phyloP scores from a whole-genome alignment of 2,113 vertebrate genomes.

The Cynoglossus semilaevis region DNA sequence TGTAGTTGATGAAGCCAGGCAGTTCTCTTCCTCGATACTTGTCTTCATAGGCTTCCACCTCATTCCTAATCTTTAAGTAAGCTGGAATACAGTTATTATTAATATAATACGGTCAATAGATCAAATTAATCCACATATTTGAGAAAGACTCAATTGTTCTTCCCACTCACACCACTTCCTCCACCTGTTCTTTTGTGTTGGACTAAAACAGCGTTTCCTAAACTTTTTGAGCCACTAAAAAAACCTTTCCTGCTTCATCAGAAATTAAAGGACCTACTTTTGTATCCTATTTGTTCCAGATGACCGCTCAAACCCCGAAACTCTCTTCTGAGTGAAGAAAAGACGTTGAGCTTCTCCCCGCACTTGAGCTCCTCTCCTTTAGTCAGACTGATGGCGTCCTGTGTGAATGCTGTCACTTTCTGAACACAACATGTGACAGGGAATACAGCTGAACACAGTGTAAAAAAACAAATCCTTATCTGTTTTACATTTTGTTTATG shows the following conservation, averaged over 20 bases:
- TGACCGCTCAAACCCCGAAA: constrained; percentile 66
- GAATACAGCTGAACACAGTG: background rate
- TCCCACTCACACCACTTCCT: too few species aligned
- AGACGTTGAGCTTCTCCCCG: constrained; percentile 62
- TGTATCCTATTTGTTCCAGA: constrained; percentile 16
- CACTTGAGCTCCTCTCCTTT: constrained; percentile 78
- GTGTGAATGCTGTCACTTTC: constrained; percentile 80
- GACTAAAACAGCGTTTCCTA: too few species aligned
- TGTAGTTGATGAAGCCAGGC: constrained; percentile 84
- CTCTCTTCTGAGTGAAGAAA: constrained; percentile 71
- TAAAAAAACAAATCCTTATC: background rate
- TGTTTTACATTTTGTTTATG: background rate
- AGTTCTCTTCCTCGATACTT: constrained; percentile 82
- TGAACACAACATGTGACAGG: constrained; percentile 44
- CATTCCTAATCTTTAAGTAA: constrained; percentile 24
- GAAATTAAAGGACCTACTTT: constrained; percentile 66
- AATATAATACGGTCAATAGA: background rate
- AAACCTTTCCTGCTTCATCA: too few species aligned
- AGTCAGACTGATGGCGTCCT: constrained; percentile 56
- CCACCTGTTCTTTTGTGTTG: too few species aligned
- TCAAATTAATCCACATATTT: too few species aligned
- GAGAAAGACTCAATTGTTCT: too few species aligned
- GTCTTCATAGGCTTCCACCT: constrained; percentile 69
- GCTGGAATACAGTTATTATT: constrained; percentile 63
- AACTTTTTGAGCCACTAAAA: too few species aligned